Evolutionary conservation across 2,797 vertebrate genomes (phyloP), one percentile per base, ranked within the genome.

Genomic region (Corythornis leucogaster): DNA sequence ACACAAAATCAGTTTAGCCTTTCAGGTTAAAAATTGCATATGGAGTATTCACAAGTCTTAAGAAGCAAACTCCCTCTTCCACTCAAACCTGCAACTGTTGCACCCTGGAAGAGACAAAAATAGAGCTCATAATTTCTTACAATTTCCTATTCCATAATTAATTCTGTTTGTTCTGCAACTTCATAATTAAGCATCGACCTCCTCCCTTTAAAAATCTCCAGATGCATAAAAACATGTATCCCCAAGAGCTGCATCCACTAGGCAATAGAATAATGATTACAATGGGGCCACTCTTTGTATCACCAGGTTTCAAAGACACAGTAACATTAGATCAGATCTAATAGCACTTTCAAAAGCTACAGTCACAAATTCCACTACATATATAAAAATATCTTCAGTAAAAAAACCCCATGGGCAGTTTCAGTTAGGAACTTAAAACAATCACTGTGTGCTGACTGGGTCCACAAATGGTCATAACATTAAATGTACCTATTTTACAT

Each of bases 171-270:
- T 89, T 92, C 71, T 86, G 31, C 31, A 84, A 87, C 84, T 96
- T 95, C 85, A 89, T 87, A 97, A 96, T 91, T 95, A 93, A 96
- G 92, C 53, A 95, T 61, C 51, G 14, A 35, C 85, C 80, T 97
- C 61, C 82, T 88, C 70, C 79, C 71, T 77, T 45, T 13, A 75
- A 93, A 89, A 90, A 87, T 33, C 35, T 93, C 63, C 69, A 88
- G 66, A 85, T 18, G 63, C 71, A 94, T 93, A 91, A 96, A 92
- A 86, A 86, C 28, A 94, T 2, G 33, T 43, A 91, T 70, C 55
- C 30, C 28, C 54, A 92, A 92, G 71, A 94, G 91, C 59, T 80
- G 59, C 46, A 77, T 80, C 73, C 69, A 91, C 78, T 74, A 80
- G 85, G 71, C 68, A 89, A 92, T 70, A 61, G 4, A 69, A 85